Evolutionary conservation across 2,113 vertebrate genomes (phyloP), one percentile per base, ranked within the genome.

Genomic region (Otis tarda): DNA sequence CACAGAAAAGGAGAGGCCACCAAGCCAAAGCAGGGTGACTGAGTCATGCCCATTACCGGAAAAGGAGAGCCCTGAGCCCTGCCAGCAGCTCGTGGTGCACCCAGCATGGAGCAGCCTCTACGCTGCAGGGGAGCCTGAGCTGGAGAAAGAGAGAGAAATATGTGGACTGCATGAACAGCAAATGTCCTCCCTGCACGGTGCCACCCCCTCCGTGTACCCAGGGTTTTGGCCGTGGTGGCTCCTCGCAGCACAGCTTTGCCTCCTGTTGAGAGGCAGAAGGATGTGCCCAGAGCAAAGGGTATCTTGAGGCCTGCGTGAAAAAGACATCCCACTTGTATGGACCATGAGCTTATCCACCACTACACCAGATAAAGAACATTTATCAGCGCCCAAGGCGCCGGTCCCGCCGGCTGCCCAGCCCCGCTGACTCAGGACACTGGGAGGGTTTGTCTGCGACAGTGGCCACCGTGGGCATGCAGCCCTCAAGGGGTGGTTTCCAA

Each of bases 101-200:
- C 41, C 57, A 71, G 41, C 28, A 7, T 2, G 2, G 33, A 73
- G 41, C 49, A 91, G 4, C 31, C 4, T 10, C 15, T 45, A 43
- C 14, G 41, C 41, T 14, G 41, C 41, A 43, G 41, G 41, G 41
- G 41, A 43, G 71, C 17, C 77, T 74, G 60, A n/a, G 14, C 22
- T 53, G 53, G 47, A 84, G 53, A 53, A 53, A 71, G 41, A 39
- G 65, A 56, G 20, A 33, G 59, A 43, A 83, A 39, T 8, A 8
- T 33, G 22, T 5, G 6, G 21, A 22, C 41, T 23, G 11, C 30
- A 53, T 49, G 53, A 43, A 43, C 27, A 77, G 64, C n/a, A 81
- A 31, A 13, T 18, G 47, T 49, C 4, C 22, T 35, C 33, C 31
- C 37, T 0, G 2, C 25, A 17, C 0, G 0, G 8, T 67, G 43